Evolutionary conservation across 2,888 invertebrate genomes (phyloP), one percentile per base, ranked within the genome.

Genomic region (Muscina levida): DNA sequence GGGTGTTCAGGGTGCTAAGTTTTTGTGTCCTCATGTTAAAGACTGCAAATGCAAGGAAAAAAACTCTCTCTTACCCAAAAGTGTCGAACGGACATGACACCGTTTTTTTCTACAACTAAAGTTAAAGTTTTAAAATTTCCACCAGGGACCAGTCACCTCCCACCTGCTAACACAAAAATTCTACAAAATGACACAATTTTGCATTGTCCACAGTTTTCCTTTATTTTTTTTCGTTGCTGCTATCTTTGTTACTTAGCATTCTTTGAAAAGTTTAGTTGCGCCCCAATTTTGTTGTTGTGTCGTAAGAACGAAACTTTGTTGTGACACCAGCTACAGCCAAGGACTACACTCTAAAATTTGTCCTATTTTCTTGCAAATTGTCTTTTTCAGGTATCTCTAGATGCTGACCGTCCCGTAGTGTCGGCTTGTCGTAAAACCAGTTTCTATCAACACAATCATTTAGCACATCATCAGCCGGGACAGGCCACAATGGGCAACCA

Each of bases 381-480:
- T 19, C 19, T 22, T 37, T 77, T 79, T 10, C 86, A 92, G 92
- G 91, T 91, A 75, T 88, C 89, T 19, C 84, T 91, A 82, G 90
- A 91, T 83, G 87, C 88, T 71, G 90, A 90, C 84, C 89, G 89
- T 59, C 89, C 90, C 75, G 86, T 90, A 83, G 90, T 90, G 44
- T 88, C 88, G 46, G 88, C 90, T 44, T 85, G 91, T 88, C 86
- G 90, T 82, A 90, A 88, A 80, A 87, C 87, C 72, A 90, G 87
- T 87, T 90, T 84, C 91, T 87, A 86, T 83, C 86, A 87, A 73
- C 87, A 87, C 44, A 85, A 87, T 22, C 74, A 83, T 67, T 78
- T 80, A 37, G 26, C 57, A 31, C 73, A 81, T 72, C 11, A 82
- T 81, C 24, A 79, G 68, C 11, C 81, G 72, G 4, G 76, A 70